These are phyloP conservation scores for Branchipolynoe longqiensis DNA, from an alignment of 2,888 invertebrate genomes.

Conservation along the genomic window DNA sequence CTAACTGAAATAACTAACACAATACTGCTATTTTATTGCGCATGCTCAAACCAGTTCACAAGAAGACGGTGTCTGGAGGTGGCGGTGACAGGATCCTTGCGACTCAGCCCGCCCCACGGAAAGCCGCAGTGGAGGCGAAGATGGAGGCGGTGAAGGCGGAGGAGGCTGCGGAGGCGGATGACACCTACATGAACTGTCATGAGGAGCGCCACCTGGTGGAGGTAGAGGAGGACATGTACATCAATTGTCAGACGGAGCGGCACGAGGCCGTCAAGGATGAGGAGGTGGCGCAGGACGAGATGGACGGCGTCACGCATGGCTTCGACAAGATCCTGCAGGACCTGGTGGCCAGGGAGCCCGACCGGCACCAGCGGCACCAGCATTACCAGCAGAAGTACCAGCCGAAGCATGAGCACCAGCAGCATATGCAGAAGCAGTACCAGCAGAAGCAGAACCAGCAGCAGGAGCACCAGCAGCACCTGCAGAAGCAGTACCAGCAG, in stretches of 20 bases:
- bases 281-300: constrained; percentile 29
- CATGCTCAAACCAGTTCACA: no score
- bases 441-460: no score
- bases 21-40: no score
- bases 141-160: background rate
- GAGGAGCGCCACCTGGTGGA: constrained; percentile 11
- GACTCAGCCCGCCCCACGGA: no score
- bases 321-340: constrained; percentile 35
- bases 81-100: no score
- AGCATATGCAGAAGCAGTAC: no score
- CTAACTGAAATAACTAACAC: no score
- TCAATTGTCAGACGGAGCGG: constrained; percentile 37
- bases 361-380: background rate
- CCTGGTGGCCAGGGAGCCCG: background rate
- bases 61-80: no score
- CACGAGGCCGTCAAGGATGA: constrained; percentile 10
- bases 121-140: background rate
- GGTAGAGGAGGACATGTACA: constrained; percentile 40
- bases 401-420: no score
- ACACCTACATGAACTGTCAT: constrained; percentile 17
- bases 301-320: background rate
- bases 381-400: no score
- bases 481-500: no score
- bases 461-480: no score
- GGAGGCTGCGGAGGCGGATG: background rate